A percentile compares a stretch with the other conserved stretches of the same genome.
phyloP scores from a whole-genome alignment of 2,797 vertebrate species.

The Cephalopachus bancanus region DNA sequence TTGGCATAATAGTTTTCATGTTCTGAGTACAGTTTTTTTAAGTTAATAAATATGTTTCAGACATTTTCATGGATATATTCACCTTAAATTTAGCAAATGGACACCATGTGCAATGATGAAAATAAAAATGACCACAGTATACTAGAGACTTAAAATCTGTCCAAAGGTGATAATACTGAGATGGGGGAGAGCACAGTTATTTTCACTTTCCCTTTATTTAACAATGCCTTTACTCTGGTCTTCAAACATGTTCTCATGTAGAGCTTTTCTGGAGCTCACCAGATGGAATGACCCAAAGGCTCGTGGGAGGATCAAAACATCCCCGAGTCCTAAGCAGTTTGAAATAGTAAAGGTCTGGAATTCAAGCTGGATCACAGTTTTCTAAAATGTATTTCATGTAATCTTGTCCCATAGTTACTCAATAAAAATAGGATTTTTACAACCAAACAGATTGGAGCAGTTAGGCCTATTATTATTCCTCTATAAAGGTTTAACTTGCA shows the following conservation, averaged over 20 bases:
- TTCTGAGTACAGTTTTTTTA: background rate
- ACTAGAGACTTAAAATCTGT: background rate
- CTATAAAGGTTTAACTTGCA: background rate
- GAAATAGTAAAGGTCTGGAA: background rate
- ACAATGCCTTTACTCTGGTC: background rate
- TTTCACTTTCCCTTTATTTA: background rate
- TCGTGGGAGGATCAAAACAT: background rate
- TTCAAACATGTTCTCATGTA: background rate
- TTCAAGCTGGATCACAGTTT: constrained; percentile 14
- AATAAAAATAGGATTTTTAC: constrained; percentile 11
- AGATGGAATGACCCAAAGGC: constrained; percentile 23
- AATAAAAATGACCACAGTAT: constrained; percentile 9
- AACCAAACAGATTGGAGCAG: background rate
- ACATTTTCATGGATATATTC: constrained; percentile 30
- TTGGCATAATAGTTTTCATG: constrained; percentile 40
- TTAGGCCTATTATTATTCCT: background rate
- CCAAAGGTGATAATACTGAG: background rate
- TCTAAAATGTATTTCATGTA: constrained; percentile 25
- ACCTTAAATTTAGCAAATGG: constrained; percentile 43
- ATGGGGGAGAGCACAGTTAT: background rate
- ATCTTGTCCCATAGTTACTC: background rate
- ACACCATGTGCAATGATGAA: background rate
- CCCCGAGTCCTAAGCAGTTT: background rate
- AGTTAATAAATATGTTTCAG: constrained; percentile 53
- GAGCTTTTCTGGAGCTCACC: background rate